phyloP scores from a whole-genome alignment of 2,888 invertebrate genomes.

The Trissoscelio sp. region DNA sequence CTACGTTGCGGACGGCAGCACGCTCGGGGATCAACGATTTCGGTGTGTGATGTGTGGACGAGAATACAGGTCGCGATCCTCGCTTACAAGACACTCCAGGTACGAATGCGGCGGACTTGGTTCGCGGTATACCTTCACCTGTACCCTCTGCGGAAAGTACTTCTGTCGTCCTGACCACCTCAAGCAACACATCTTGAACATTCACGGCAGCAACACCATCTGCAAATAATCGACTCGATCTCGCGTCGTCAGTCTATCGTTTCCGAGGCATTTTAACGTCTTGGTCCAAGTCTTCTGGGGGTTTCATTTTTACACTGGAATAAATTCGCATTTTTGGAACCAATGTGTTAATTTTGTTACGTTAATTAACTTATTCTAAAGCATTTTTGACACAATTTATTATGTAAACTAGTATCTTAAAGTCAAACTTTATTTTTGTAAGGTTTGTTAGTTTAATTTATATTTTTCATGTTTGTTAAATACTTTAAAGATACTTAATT shows the following conservation, averaged over 20 bases:
- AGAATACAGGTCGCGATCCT: conserved; percentile 81
- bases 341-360: background rate
- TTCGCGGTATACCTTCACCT: conserved; percentile 82
- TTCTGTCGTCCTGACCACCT: conserved; percentile 83
- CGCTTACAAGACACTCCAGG: conserved; percentile 82
- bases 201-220: conserved; percentile 80
- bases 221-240: conserved; percentile 74
- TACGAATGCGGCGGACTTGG: conserved; percentile 83
- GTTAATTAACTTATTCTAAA: too few species aligned
- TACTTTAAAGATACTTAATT: background rate
- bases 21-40: conserved; percentile 78
- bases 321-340: background rate
- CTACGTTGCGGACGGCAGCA: conserved; percentile 77
- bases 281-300: conserved; percentile 2
- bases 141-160: conserved; percentile 82
- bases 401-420: too few species aligned
- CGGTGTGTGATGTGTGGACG: conserved; percentile 83
- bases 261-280: conserved; percentile 35
- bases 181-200: conserved; percentile 83
- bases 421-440: too few species aligned
- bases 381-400: too few species aligned
- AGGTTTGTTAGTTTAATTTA: too few species aligned
- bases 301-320: conserved; percentile 30
- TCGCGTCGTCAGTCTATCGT: conserved; percentile 11
- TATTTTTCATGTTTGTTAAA: too few species aligned